Base-by-base conservation (phyloP, 2,797 vertebrate genomes). In the Peromyscus eremicus region DNA sequence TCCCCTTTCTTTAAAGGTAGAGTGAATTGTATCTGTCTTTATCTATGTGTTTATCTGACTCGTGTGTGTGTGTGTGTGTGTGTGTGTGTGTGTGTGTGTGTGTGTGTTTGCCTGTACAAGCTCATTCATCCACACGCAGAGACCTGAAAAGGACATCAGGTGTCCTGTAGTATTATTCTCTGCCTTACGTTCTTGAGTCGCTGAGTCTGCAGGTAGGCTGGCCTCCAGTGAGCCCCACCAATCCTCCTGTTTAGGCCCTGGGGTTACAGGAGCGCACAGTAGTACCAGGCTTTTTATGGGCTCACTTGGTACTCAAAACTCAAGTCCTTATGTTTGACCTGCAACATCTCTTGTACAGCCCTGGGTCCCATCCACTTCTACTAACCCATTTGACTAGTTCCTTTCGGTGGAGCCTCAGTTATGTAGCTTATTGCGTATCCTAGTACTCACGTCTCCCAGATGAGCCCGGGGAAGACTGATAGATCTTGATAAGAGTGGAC, bases 301-400 rank as follows among this genome's bases (percentile, higher is more conserved):
- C 27, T 13, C 4, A 6, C 43, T 85, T 70, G 46, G 21, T 25
- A 16, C 52, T n/a, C 32, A 70, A 52, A 70, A 70, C 43, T 86
- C 46, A 86, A 34, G 32, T n/a, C 11, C 10, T 68, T 11, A 3
- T 32, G 21, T 49, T 52, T 86, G 83, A n/a, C 32, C 32, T 10
- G 43, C 43, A 70, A 70, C 64, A 49, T 52, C 62, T 85, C 46
- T 25, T 25, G 43, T 7, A 25, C 29, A n/a, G 64, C 6, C 64
- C 17, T 66, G 12, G 17, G 21, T 49, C 2, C 32, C 32, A 25
- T 9, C 5, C 12, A 97, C 96, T 88, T 97, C 94, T 94, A 97
- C 96, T 97, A 98, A 98, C 97, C 98, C 96, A 91, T 97, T 93
- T 98, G 97, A 96, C 89, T 94, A 92, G 64, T 43, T 97, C 98